Conservation (phyloP, 1,140 invertebrate species). For the Drosophila watanabei region DNA sequence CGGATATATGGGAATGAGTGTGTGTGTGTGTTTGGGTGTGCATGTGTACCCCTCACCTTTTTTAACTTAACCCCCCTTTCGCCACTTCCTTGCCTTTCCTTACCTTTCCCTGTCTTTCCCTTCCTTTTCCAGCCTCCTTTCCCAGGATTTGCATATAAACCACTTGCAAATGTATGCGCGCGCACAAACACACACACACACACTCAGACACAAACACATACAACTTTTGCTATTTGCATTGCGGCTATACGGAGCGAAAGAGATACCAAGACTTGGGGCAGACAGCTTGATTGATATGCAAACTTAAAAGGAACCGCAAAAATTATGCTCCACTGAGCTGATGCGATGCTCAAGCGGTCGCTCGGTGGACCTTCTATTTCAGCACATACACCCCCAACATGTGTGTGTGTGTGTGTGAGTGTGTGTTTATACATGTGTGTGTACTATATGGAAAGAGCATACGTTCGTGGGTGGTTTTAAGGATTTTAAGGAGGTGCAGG, state of each 20-base stretch:
- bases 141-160: slow-evolving; percentile 79
- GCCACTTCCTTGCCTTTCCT: slow-evolving; percentile 15
- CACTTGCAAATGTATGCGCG: slow-evolving; percentile 81
- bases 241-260: slow-evolving; percentile 7
- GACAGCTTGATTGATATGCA: slow-evolving; percentile 78
- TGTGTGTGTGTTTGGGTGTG: slow-evolving; percentile 17
- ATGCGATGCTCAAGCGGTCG: slow-evolving; percentile 41
- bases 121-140: slow-evolving; percentile 46
- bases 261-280: background rate
- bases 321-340: slow-evolving; percentile 83
- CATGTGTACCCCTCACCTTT: background rate
- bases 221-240: slow-evolving; percentile 66
- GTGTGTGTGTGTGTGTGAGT: slow-evolving; percentile 7
- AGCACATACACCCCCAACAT: background rate
- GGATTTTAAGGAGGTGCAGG: background rate
- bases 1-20: slow-evolving; percentile 5
- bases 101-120: slow-evolving; percentile 14
- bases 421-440: slow-evolving; percentile 1
- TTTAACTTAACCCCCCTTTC: background rate
- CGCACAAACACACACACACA: slow-evolving; percentile 55
- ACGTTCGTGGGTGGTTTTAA: slow-evolving; percentile 15
- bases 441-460: background rate
- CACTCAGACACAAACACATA: slow-evolving; percentile 22
- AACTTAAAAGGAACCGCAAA: slow-evolving; percentile 85
- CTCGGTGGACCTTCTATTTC: slow-evolving; percentile 45